Percentiles rank a stretch among this genome's conserved stretches.
Evolutionary conservation across 2,888 invertebrate species (phyloP).

Genomic region (Hylaea fasciaria): DNA sequence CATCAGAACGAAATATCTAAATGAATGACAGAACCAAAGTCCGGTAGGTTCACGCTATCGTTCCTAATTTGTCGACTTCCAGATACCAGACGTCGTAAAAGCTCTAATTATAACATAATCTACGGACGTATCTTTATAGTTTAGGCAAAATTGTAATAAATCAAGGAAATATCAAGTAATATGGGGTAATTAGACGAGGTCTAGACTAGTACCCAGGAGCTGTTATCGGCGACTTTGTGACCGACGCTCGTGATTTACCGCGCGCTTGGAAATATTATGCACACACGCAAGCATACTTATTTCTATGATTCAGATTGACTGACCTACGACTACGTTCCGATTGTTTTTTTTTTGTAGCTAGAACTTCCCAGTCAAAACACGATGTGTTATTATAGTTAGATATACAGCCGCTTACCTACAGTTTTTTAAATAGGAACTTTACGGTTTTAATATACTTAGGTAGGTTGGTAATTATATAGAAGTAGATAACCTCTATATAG

Average conservation of each 20-base stretch:
- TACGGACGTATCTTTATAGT: conserved; percentile 4
- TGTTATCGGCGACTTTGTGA: conserved; percentile 49
- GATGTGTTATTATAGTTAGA: no score
- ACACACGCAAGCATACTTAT: no score
- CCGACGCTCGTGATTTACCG: conserved; percentile 12
- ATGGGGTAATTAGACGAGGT: conserved; percentile 38
- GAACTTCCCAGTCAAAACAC: no score
- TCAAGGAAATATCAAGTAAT: conserved; percentile 17
- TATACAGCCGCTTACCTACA: no score
- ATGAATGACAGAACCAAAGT: conserved; percentile 1
- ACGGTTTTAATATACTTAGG: no score
- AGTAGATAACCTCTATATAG: no score
- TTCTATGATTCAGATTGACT: no score
- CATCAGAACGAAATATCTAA: no score
- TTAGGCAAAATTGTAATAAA: conserved; percentile 8
- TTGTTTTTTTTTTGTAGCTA: no score
- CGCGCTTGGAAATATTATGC: conserved; percentile 10
- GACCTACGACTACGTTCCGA: no score
- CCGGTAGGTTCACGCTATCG: conserved; percentile 6
- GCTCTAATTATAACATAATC: conserved; percentile 6
- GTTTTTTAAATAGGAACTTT: no score
- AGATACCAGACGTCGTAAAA: conserved; percentile 25
- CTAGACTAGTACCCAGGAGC: conserved; percentile 33
- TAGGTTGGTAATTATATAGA: no score
- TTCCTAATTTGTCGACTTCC: conserved; percentile 53